A percentile compares a stretch with the other conserved stretches of the same genome.
phyloP scores from a whole-genome alignment of 2,797 vertebrate genomes.

The Geotrypetes seraphini region DNA sequence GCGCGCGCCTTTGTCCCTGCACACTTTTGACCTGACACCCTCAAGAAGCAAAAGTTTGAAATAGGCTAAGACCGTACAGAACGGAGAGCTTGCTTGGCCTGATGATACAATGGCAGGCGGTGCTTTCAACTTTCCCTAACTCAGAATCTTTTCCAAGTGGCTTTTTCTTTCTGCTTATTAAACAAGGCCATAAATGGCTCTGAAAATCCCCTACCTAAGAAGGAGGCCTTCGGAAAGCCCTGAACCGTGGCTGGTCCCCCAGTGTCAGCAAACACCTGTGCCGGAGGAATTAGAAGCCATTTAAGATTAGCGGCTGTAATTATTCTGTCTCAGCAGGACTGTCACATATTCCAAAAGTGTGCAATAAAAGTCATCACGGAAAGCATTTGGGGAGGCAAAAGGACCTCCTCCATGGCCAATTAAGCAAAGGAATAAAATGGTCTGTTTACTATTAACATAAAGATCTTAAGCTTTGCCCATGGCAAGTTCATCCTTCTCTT shows the following conservation, averaged over 20 bases:
- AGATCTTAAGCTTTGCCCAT: rapidly evolving
- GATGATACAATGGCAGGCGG: rapidly evolving
- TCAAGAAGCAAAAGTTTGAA: too few relatives aligned
- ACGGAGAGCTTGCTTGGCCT: not conserved
- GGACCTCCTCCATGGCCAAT: not conserved
- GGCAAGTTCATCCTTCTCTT: rapidly evolving
- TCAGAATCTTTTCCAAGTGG: not conserved
- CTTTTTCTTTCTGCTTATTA: rapidly evolving
- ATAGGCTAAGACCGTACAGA: not conserved
- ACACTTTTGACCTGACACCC: too few relatives aligned
- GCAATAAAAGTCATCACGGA: not conserved
- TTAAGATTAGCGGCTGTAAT: slow-evolving; percentile 8
- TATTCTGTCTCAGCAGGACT: not conserved
- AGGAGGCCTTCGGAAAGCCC: too few relatives aligned
- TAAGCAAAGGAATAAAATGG: not conserved
- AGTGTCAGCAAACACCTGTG: slow-evolving; percentile 9
- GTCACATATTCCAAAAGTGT: slow-evolving; percentile 4
- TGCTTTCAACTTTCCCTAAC: not conserved
- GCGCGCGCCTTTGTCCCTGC: too few relatives aligned
- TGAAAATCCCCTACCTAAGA: not conserved
- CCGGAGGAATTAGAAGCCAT: not conserved
- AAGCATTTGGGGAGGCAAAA: rapidly evolving
- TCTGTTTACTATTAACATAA: not conserved
- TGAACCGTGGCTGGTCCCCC: not conserved
- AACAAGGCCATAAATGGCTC: not conserved